phyloP scores from a whole-genome alignment of 2,797 vertebrate species.

The Gallirallus australis region DNA sequence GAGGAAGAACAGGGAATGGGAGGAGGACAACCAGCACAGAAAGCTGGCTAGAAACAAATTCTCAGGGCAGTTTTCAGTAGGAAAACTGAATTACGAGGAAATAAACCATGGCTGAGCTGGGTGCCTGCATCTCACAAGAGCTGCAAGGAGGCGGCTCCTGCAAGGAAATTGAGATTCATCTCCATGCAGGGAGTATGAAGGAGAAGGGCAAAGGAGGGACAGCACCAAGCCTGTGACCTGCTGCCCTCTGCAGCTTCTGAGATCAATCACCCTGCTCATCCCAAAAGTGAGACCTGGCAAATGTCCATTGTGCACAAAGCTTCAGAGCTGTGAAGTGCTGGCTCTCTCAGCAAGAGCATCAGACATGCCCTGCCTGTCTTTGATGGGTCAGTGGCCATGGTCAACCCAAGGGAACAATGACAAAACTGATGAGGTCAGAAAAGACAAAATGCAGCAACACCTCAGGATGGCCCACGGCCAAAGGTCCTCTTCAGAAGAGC shows the following conservation, averaged over 20 bases:
- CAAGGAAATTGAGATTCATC: neutral
- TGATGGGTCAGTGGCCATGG: neutral
- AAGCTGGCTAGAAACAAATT: neutral
- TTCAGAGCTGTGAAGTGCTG: neutral
- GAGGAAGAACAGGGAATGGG: neutral
- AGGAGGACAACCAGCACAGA: neutral
- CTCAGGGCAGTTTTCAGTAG: neutral
- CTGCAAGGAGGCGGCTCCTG: neutral
- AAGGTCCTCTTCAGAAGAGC: neutral
- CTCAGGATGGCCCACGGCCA: neutral
- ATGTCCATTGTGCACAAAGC: rapidly evolving
- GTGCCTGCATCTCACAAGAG: neutral
- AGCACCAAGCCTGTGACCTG: neutral
- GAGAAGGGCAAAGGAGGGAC: neutral
- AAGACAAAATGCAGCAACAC: neutral
- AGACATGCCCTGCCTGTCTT: neutral
- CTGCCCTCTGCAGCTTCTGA: neutral
- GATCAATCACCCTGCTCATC: neutral
- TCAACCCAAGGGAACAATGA: rapidly evolving
- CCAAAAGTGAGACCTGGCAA: neutral
- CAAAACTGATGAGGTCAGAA: neutral
- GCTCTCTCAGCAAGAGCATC: neutral
- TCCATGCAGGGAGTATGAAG: neutral
- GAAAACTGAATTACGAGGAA: neutral
- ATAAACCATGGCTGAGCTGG: neutral